phyloP scores from a whole-genome alignment of 2,888 invertebrate species.

The Acrobasis repandana region DNA sequence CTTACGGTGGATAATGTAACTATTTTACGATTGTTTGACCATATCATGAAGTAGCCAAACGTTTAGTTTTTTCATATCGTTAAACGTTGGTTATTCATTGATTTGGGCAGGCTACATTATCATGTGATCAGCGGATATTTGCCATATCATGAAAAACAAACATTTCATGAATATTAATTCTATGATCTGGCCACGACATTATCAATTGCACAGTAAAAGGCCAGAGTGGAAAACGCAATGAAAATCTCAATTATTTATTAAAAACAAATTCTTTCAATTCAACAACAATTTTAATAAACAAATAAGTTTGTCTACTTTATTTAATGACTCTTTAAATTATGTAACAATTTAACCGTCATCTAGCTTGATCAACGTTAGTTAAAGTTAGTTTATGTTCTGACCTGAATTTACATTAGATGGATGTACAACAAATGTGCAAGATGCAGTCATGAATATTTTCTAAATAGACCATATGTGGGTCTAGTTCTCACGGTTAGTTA shows the following conservation, averaged over 20 bases:
- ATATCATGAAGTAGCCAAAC: too few species aligned
- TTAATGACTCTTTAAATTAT: not conserved
- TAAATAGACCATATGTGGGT: constrained; percentile 27
- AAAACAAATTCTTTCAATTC: not conserved
- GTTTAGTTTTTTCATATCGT: too few species aligned
- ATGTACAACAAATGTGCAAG: constrained; percentile 5
- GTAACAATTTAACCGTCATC: constrained; percentile 17
- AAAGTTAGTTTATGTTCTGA: not conserved
- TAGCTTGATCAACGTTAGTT: constrained; percentile 4
- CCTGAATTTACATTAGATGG: constrained; percentile 13
- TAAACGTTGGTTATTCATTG: too few species aligned
- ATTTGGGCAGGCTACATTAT: too few species aligned
- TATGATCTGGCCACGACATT: too few species aligned
- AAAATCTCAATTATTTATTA: not conserved
- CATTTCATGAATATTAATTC: too few species aligned
- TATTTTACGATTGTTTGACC: too few species aligned
- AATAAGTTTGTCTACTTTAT: not conserved
- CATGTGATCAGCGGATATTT: too few species aligned
- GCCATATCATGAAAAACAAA: too few species aligned
- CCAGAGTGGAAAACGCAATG: too few species aligned
- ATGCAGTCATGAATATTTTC: constrained; percentile 12
- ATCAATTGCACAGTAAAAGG: too few species aligned
- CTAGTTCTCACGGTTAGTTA: constrained; percentile 20
- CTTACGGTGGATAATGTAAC: too few species aligned
- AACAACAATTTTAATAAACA: constrained; percentile 9